Evolutionary conservation across 2,888 invertebrate genomes (phyloP).

Genomic region (Leptinotarsa juncta): DNA sequence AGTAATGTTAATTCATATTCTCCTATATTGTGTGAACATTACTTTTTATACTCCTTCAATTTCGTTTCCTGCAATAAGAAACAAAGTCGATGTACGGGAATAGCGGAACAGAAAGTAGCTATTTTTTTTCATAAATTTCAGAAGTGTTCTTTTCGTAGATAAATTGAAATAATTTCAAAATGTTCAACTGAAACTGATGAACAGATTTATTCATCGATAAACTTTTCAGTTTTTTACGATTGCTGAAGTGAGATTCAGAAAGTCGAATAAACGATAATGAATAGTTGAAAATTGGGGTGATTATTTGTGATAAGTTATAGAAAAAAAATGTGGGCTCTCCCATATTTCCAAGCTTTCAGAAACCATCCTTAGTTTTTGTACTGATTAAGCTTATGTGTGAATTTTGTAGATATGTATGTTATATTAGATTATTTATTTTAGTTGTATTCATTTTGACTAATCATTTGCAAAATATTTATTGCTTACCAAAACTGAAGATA

Average conservation of each 20-base stretch:
- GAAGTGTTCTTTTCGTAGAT: too few species aligned
- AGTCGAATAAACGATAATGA: background rate
- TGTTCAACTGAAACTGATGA: too few species aligned
- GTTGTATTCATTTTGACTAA: slow-evolving; percentile 16
- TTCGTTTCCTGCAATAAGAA: too few species aligned
- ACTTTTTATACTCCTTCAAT: too few species aligned
- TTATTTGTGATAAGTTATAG: slow-evolving; percentile 9
- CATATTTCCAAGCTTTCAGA: background rate
- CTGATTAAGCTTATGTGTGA: slow-evolving; percentile 9
- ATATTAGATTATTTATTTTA: slow-evolving; percentile 23
- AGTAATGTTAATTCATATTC: too few species aligned
- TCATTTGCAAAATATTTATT: slow-evolving; percentile 3
- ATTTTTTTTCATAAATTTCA: too few species aligned
- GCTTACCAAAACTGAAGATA: background rate
- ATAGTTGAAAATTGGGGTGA: background rate
- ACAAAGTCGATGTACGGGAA: too few species aligned
- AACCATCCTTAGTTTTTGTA: slow-evolving; percentile 6
- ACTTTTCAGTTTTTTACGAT: background rate
- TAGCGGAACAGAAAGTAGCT: too few species aligned
- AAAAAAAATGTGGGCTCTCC: background rate
- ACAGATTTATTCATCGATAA: too few species aligned
- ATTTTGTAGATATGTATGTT: slow-evolving; percentile 26
- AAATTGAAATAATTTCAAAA: too few species aligned
- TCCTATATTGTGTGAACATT: too few species aligned
- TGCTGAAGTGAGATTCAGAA: background rate